These are phyloP conservation scores for Cisticola juncidis DNA, from an alignment of 2,113 vertebrate genomes.

Conservation along the genomic window DNA sequence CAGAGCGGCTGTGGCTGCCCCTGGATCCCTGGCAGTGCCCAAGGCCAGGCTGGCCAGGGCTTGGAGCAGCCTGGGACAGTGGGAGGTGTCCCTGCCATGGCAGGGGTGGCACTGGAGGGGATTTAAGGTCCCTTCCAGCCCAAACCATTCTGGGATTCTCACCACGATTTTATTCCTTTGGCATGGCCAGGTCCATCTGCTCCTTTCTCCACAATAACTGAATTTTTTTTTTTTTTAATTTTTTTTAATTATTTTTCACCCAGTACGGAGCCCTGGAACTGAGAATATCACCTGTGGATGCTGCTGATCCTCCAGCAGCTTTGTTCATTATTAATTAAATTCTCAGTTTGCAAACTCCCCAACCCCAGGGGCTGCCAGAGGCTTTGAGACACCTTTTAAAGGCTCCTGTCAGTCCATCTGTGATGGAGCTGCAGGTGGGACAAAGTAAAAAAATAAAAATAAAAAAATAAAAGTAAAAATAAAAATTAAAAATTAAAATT, in stretches of 20 bases:
- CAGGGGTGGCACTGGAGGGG: neutral
- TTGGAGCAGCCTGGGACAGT: neutral
- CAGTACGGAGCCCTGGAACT: neutral
- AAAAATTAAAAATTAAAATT: neutral
- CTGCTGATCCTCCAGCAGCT: neutral
- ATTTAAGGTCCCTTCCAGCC: neutral
- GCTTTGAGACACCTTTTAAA: neutral
- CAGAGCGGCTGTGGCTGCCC: neutral
- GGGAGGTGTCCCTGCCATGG: neutral
- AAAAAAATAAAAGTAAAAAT: neutral
- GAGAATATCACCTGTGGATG: neutral
- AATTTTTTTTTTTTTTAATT: too few species aligned
- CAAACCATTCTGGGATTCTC: neutral
- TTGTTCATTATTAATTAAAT: neutral
- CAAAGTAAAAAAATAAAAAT: neutral
- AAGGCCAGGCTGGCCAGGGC: neutral
- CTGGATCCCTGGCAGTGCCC: neutral
- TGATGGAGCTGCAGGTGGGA: neutral
- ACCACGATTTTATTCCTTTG: rapidly evolving
- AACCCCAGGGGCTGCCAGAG: neutral
- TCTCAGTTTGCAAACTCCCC: neutral
- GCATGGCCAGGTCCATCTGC: neutral
- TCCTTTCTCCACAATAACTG: neutral
- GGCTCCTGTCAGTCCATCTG: neutral
- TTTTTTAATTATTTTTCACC: neutral